Evolutionary conservation across 2,797 vertebrate genomes (phyloP).

Genomic region (Enteromius treurensis): DNA sequence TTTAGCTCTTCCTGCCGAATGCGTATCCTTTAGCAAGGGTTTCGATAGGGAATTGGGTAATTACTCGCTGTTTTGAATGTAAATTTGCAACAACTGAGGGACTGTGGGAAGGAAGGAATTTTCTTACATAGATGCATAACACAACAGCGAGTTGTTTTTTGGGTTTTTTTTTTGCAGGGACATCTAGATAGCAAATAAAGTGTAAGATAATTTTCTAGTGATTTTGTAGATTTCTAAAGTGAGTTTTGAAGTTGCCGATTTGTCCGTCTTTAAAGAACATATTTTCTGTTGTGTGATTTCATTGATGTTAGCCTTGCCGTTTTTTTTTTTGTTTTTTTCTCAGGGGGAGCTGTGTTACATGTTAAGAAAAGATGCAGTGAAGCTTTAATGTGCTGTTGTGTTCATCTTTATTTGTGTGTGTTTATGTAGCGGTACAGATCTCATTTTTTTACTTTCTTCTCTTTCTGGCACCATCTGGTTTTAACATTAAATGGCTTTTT

Average conservation of each 20-base stretch:
- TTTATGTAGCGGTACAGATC: constrained; percentile 24
- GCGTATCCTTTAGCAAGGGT: constrained; percentile 14
- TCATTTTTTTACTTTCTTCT: constrained; percentile 38
- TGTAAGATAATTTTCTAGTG: background rate
- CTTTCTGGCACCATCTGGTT: constrained; percentile 62
- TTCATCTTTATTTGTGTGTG: constrained; percentile 56
- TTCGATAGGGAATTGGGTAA: constrained; percentile 41
- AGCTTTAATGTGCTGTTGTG: constrained; percentile 6
- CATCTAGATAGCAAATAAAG: background rate
- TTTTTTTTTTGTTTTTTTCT: background rate
- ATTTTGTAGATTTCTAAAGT: background rate
- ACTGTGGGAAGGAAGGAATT: constrained; percentile 6
- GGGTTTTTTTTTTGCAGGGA: background rate
- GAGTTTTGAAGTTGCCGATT: background rate
- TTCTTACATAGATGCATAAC: background rate
- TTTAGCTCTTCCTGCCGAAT: constrained; percentile 1
- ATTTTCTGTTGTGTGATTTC: constrained; percentile 19
- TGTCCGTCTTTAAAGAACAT: constrained; percentile 3
- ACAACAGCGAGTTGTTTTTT: background rate
- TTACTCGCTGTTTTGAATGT: constrained; percentile 34
- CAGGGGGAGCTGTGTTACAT: background rate
- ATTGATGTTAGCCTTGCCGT: background rate
- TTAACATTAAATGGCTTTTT: constrained; percentile 66
- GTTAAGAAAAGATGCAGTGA: background rate
- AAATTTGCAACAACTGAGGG: constrained; percentile 17